Conservation (phyloP, 2,113 vertebrate genomes). For the Amphiprion ocellaris region DNA sequence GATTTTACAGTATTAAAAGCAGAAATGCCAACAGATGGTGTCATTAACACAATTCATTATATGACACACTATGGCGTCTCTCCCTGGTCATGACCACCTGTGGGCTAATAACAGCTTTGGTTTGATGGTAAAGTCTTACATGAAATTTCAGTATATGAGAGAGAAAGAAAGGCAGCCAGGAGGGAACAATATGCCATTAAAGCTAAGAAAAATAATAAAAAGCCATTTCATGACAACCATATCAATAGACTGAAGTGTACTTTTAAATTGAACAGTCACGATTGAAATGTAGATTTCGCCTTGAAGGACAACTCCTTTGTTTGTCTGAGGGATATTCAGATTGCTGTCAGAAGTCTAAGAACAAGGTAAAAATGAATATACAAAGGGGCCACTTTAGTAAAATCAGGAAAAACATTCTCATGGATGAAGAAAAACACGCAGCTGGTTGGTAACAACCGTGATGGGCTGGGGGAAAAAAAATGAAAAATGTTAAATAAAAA, state of each 20-base stretch:
- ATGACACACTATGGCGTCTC: conserved; percentile 49
- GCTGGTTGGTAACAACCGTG: not conserved
- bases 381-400: conserved; percentile 22
- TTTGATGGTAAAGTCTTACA: conserved; percentile 42
- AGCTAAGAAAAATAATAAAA: conserved; percentile 19
- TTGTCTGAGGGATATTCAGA: conserved; percentile 32
- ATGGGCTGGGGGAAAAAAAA: conserved; percentile 8
- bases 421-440: conserved; percentile 3
- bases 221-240: conserved; percentile 36
- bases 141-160: conserved; percentile 18
- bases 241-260: conserved; percentile 54
- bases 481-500: conserved; percentile 17
- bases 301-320: conserved; percentile 48
- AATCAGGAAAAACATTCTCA: conserved; percentile 10
- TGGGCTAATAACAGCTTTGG: conserved; percentile 66
- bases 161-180: conserved; percentile 22
- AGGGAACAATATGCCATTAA: conserved; percentile 43
- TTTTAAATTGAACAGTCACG: conserved; percentile 54
- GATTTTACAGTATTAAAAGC: conserved; percentile 54
- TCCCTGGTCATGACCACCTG: conserved; percentile 72
- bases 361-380: conserved; percentile 32
- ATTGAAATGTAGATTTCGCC: conserved; percentile 61
- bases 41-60: conserved; percentile 73
- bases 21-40: conserved; percentile 71
- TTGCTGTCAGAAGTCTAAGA: conserved; percentile 36